phyloP scores from a whole-genome alignment of 2,797 vertebrate genomes.

The Microctenopoma steveboyesi region DNA sequence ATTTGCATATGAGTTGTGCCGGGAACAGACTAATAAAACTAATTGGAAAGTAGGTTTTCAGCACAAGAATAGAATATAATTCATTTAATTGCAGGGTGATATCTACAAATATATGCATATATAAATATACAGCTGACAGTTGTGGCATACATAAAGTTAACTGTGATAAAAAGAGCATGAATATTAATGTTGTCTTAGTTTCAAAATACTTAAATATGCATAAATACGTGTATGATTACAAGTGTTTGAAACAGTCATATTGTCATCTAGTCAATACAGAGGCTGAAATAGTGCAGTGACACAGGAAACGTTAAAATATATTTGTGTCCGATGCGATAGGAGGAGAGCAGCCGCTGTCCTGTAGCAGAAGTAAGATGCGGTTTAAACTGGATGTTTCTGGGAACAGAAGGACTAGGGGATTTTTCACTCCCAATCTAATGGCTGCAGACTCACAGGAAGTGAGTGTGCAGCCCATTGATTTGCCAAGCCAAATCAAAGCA shows the following conservation, averaged over 20 bases:
- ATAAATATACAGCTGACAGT: neutral
- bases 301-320: slow-evolving; percentile 2
- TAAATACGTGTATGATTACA: slow-evolving; percentile 17
- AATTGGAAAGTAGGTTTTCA: slow-evolving; percentile 31
- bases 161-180: neutral
- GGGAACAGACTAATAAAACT: slow-evolving; percentile 23
- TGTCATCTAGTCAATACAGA: slow-evolving; percentile 11
- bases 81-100: slow-evolving; percentile 15
- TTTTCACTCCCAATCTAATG: slow-evolving; percentile 62
- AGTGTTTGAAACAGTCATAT: neutral
- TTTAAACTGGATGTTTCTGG: slow-evolving; percentile 28
- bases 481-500: slow-evolving; percentile 84
- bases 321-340: neutral
- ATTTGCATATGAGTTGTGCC: slow-evolving; percentile 15
- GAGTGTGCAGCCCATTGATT: slow-evolving; percentile 77
- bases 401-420: slow-evolving; percentile 40
- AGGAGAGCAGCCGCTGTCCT: neutral
- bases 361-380: neutral
- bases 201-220: neutral
- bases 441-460: slow-evolving; percentile 74
- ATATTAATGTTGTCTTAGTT: slow-evolving; percentile 26
- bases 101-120: neutral
- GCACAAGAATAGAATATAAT: slow-evolving; percentile 33
- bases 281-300: neutral
- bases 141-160: neutral